Evolutionary conservation across 1,140 invertebrate species (phyloP).

Genomic region (Drosophila prosaltans): DNA sequence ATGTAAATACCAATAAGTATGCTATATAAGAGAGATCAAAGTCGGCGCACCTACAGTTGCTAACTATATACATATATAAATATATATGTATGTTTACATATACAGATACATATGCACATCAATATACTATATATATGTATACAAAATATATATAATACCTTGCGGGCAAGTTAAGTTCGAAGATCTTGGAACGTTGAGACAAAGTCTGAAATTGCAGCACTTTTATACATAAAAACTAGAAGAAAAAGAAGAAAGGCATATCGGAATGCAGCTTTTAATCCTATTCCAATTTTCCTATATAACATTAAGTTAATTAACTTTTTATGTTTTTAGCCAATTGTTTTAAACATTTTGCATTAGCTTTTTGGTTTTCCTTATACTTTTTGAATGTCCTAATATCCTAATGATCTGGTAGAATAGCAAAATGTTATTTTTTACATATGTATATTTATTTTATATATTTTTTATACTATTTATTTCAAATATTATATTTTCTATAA

Average conservation of each 20-base stretch:
- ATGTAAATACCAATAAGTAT: neutral
- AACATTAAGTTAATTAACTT: too few species aligned
- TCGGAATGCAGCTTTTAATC: neutral
- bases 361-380: too few species aligned
- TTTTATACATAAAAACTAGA: neutral
- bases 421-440: too few species aligned
- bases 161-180: constrained; percentile 18
- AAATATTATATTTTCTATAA: constrained; percentile 20
- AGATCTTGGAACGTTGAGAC: constrained; percentile 34
- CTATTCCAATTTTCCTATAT: neutral
- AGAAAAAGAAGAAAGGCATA: neutral
- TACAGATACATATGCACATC: constrained; percentile 19
- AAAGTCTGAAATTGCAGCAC: constrained; percentile 60
- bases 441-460: neutral
- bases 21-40: neutral
- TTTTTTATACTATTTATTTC: constrained; percentile 22
- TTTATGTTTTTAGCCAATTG: too few species aligned
- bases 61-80: neutral
- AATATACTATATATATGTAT: constrained; percentile 11
- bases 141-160: constrained; percentile 8
- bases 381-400: too few species aligned
- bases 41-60: neutral
- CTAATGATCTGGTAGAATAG: too few species aligned
- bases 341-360: too few species aligned
- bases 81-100: neutral